Evolutionary conservation across 2,797 vertebrate genomes (phyloP).

Genomic region (Mus caroli): DNA sequence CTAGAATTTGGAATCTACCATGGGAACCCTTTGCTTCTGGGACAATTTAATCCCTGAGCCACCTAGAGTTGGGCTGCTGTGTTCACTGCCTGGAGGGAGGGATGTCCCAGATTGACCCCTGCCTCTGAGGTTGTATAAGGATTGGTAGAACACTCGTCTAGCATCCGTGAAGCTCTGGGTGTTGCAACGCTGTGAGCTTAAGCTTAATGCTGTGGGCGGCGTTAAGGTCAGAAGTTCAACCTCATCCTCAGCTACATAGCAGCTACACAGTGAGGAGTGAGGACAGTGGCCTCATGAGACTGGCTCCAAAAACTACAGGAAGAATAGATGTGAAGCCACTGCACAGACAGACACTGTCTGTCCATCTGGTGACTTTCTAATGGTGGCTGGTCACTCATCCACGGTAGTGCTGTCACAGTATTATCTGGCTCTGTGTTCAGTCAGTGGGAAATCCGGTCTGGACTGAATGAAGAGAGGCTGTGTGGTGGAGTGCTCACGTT

Average conservation of each 20-base stretch:
- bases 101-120: rapidly evolving
- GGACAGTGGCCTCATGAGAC: not conserved
- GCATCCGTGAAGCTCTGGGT: not conserved
- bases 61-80: not conserved
- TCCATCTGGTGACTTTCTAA: not conserved
- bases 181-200: not conserved
- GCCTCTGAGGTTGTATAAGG: not conserved
- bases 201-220: not conserved
- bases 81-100: not conserved
- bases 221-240: not conserved
- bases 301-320: not conserved
- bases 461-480: not conserved
- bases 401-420: not conserved
- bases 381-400: not conserved
- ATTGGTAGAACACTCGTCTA: not conserved
- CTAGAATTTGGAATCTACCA: not conserved
- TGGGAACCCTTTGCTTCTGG: rapidly evolving
- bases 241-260: not conserved
- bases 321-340: not conserved
- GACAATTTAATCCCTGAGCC: not conserved
- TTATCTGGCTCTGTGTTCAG: not conserved
- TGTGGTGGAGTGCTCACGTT: not conserved
- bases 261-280: not conserved
- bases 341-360: not conserved
- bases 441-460: not conserved